Base-by-base conservation (phyloP, 2,113 vertebrate genomes). In the Oceanites oceanicus region DNA sequence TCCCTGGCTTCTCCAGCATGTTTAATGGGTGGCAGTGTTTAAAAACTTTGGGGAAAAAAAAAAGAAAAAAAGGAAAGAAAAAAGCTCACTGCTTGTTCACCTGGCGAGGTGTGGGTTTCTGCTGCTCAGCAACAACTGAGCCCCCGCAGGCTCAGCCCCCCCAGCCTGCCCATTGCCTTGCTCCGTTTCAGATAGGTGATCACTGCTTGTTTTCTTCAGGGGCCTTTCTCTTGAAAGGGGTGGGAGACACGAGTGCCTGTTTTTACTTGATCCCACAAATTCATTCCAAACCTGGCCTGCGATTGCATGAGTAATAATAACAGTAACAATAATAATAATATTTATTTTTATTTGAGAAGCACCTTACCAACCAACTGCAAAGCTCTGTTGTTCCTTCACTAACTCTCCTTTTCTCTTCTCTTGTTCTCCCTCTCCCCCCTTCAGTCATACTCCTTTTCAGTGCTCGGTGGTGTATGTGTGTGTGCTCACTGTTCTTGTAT, bases 401-500 rank as follows among this genome's bases (percentile, higher is more conserved):
- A 92, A 94, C 95, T 97, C 96, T 97, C 92, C 79, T 92, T 97
- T 97, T 96, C 94, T 96, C 93, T 96, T 88, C 96, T 97, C 96
- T 90, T 87, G 82, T 96, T 95, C 95, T 90, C 85, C 96, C 92
- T 97, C 98, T 97, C 83, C 97, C 97, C 97, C 96, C 81, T 90
- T 93, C 16, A 50, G 82, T 96, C 97, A 96, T 86, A 87, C 76
- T 94, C 91, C 89, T 96, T 95, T 95, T 98, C 98, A 98, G 98
- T 99, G 98, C 99, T 99, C 98, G 86, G 98, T 99, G 99, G 98
- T 98, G 98, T 99, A 98, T 98, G 98, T 98, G 98, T 99, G 98
- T 99, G 98, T 99, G 98, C 98, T 99, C 99, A 98, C 98, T 99
- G 99, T 99, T 99, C 98, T 99, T 99, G 99, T 99, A 99, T 98